Evolutionary conservation across 2,888 invertebrate species (phyloP).

Genomic region (Erebia palarica): DNA sequence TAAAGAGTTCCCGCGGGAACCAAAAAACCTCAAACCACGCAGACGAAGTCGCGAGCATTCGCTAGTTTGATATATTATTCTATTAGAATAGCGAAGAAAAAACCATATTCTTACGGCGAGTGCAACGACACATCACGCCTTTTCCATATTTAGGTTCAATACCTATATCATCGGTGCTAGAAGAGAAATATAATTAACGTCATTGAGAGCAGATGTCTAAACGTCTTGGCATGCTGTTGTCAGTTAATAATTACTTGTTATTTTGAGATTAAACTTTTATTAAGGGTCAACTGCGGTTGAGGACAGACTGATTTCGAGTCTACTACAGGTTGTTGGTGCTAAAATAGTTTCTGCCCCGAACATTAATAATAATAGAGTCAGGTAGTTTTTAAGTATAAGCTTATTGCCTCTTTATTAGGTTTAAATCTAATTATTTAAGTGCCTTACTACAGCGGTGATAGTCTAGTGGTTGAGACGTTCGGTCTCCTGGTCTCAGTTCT

Average conservation of each 20-base stretch:
- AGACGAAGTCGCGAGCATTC: no score
- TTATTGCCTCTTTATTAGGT: neutral
- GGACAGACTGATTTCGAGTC: slow-evolving; percentile 11
- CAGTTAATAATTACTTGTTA: slow-evolving; percentile 27
- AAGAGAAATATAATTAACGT: slow-evolving; percentile 39
- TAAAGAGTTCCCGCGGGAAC: no score
- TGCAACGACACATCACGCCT: neutral
- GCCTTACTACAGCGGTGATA: no score
- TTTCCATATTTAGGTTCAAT: neutral
- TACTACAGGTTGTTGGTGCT: neutral
- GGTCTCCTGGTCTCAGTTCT: no score
- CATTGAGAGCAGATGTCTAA: slow-evolving; percentile 22
- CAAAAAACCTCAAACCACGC: no score
- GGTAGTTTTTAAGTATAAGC: neutral
- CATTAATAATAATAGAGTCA: neutral
- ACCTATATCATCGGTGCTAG: slow-evolving; percentile 26
- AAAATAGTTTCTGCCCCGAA: neutral
- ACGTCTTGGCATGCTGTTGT: slow-evolving; percentile 19
- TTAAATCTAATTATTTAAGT: no score
- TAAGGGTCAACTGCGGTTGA: slow-evolving; percentile 19
- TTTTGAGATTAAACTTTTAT: slow-evolving; percentile 26
- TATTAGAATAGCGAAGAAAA: no score
- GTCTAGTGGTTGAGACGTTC: no score
- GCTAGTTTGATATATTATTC: no score
- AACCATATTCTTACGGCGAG: no score